phyloP scores from a whole-genome alignment of 2,113 vertebrate species.

The Notarius quadriscutis region DNA sequence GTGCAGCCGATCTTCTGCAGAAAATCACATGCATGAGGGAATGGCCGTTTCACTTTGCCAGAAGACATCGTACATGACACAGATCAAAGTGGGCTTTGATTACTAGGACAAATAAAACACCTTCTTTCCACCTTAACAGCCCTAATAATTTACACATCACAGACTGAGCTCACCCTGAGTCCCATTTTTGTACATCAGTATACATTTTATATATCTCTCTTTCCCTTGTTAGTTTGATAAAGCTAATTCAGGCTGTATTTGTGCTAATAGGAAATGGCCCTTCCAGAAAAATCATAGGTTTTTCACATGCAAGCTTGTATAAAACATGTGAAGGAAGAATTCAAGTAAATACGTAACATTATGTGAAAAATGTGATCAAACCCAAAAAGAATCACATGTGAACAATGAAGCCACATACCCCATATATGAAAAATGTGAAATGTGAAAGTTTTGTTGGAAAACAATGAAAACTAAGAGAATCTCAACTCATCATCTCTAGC shows the following conservation, averaged over 20 bases:
- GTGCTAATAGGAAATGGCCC: not conserved
- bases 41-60: not conserved
- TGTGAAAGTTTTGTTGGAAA: not conserved
- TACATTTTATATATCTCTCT: not conserved
- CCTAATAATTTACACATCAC: not conserved
- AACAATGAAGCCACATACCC: not conserved
- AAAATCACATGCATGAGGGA: constrained; percentile 29
- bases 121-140: not conserved
- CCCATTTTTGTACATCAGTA: not conserved
- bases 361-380: not conserved
- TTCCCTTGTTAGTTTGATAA: constrained; percentile 3
- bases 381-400: not conserved
- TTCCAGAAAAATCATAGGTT: not conserved
- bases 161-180: not conserved
- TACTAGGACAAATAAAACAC: constrained; percentile 24
- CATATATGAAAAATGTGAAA: not conserved
- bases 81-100: constrained; percentile 33
- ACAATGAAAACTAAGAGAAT: no score
- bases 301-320: not conserved
- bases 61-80: not conserved
- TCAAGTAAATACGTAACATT: not conserved
- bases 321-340: not conserved
- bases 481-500: no score
- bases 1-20: constrained; percentile 12
- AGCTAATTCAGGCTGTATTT: constrained; percentile 37